Evolutionary conservation across 2,797 vertebrate genomes (phyloP).

Genomic region (Pantherophis vulpinus): DNA sequence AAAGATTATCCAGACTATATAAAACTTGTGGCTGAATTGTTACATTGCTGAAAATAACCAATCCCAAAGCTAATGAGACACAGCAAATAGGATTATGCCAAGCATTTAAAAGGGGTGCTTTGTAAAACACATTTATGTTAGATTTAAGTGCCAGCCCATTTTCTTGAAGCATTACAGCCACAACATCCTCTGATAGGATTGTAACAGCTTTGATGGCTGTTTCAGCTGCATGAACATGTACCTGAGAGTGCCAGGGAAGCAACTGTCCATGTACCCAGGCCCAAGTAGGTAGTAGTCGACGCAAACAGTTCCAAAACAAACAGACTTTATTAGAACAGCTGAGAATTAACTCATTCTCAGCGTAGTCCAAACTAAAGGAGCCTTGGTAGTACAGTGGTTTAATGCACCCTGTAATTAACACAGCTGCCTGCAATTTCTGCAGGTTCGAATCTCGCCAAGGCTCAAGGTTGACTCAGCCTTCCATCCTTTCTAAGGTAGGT

Average conservation of each 20-base stretch:
- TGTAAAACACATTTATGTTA: neutral
- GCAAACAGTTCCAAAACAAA: no score
- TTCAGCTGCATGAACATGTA: neutral
- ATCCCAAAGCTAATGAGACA: neutral
- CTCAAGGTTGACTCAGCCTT: no score
- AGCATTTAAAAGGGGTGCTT: neutral
- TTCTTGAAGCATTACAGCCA: neutral
- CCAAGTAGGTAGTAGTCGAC: no score
- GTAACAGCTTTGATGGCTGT: neutral
- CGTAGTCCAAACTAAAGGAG: no score
- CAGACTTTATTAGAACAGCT: no score
- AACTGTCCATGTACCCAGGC: neutral
- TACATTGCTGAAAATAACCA: neutral
- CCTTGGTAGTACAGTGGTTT: no score
- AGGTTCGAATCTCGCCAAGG: no score
- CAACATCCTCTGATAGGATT: neutral
- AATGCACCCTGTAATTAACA: no score
- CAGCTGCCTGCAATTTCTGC: no score
- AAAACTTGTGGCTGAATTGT: neutral
- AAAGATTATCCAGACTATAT: neutral
- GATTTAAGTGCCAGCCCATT: neutral
- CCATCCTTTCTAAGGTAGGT: no score
- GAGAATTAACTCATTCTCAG: no score
- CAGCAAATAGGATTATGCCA: neutral
- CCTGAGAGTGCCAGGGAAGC: neutral